phyloP scores from a whole-genome alignment of 2,113 vertebrate genomes.

The Leptosomus discolor region DNA sequence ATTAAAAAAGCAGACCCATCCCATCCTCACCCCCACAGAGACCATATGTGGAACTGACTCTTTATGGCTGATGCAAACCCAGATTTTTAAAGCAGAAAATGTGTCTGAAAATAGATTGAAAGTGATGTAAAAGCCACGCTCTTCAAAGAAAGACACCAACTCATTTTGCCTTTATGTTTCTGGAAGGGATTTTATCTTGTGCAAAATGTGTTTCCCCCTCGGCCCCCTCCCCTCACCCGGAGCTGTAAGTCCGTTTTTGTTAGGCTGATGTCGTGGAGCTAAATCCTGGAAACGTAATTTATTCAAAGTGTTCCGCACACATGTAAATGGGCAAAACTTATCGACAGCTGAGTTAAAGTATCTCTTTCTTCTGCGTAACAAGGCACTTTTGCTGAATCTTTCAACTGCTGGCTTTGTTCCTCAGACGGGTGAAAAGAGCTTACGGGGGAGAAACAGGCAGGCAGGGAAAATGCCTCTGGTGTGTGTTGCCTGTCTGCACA shows the following conservation, averaged over 20 bases:
- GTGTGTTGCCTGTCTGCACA: not conserved
- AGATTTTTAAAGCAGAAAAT: not conserved
- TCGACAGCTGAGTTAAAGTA: conserved; percentile 58
- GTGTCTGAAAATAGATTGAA: not conserved
- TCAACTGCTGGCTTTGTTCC: conserved; percentile 41
- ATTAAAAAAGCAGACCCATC: not conserved
- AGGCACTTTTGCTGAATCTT: conserved; percentile 31
- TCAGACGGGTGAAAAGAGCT: not conserved
- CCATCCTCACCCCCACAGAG: not conserved
- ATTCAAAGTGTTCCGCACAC: conserved; percentile 48
- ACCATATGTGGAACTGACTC: not conserved
- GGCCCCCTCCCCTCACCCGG: not conserved
- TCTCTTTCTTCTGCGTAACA: conserved; percentile 48
- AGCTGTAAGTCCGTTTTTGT: conserved; percentile 41
- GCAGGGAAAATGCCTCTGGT: not conserved
- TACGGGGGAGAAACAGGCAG: not conserved
- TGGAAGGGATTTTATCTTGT: conserved; percentile 31
- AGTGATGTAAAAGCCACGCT: not conserved
- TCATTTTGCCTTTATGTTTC: not conserved
- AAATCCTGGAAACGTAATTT: conserved; percentile 58
- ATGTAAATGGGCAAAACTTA: conserved; percentile 61
- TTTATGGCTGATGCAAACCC: not conserved
- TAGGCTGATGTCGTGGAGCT: not conserved
- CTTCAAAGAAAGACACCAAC: not conserved
- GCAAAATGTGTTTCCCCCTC: not conserved